Evolutionary conservation across 2,888 invertebrate genomes (phyloP), one percentile per base, ranked within the genome.

Genomic region (Galerucella calmariensis): DNA sequence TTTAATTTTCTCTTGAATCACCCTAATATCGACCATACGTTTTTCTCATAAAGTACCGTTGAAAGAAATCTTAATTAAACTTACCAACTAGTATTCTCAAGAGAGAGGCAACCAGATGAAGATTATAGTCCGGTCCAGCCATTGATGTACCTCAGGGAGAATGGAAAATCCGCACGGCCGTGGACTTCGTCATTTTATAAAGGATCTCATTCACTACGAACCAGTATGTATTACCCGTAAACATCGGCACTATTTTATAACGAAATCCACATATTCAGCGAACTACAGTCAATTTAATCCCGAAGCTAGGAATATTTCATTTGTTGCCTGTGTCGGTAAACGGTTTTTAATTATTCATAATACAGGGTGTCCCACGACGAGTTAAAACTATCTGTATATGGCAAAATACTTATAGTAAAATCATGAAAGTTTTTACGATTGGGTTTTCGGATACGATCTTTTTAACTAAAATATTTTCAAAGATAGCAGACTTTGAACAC

Each of bases 11-110:
- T 27, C 4, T 4, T 27, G 27, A 27, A 27, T 27, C 4, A 27
- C 27, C 27, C 27, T 27, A 48, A 48, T 48, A 10, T 46, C 48
- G 4, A 48, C 3, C 2, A 48, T 48, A 48, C 48, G 14, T 48
- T 41, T 48, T n/a, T 53, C 56, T 56, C 56, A 10, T 62, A n/a
- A 62, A 62, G 59, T 12, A 62, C 14, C 35, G 9, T n/a, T n/a
- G 16, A 62, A 41, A 11, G 20, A 48, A 41, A 62, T 62, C n/a
- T 62, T 14, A 62, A 72, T 62, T 20, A 68, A 74, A 90, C 91
- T 91, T 86, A 91, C 91, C 91, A 81, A 91, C 91, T 80, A 91
- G 90, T 79, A 91, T 90, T 88, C 91, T 90, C 80, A 91, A 89
- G 77, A 91, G 88, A 87, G 90, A 91, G 84, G 91, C 91, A 82